These are phyloP conservation scores for Nephrotoma appendiculata DNA, from an alignment of 2,888 invertebrate species.

Conservation along the genomic window DNA sequence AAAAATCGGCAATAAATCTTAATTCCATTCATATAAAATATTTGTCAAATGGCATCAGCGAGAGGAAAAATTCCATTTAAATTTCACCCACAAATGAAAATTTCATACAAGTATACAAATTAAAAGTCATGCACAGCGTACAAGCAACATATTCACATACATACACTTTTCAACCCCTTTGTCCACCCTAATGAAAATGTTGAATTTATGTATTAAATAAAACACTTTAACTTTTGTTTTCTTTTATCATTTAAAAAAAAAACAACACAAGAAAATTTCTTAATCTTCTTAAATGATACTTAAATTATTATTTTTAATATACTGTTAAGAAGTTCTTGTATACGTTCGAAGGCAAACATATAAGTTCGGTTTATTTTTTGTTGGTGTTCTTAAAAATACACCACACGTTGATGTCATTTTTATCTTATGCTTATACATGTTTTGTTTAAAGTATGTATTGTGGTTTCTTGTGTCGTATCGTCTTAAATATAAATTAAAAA, in stretches of 20 bases:
- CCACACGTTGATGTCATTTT: background rate
- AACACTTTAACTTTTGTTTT: background rate
- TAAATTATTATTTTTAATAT: conserved; percentile 1
- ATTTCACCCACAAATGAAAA: background rate
- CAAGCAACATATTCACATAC: background rate
- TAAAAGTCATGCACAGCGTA: background rate
- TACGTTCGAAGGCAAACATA: background rate
- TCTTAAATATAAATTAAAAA: background rate
- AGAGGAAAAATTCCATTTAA: background rate
- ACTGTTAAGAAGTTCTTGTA: background rate
- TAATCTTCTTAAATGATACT: conserved; percentile 3
- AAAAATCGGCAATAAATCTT: background rate
- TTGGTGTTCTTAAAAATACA: background rate
- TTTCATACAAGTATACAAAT: background rate
- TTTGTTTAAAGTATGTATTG: background rate
- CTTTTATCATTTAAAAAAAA: background rate
- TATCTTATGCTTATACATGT: background rate
- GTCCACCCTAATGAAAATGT: background rate
- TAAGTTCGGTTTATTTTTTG: background rate
- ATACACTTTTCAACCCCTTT: background rate
- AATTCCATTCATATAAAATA: background rate
- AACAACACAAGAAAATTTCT: background rate
- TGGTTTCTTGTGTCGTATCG: background rate
- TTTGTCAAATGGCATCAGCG: background rate
- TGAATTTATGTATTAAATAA: background rate